Conservation (phyloP, 2,797 vertebrate species). For the Alcedo quadribrachys region DNA sequence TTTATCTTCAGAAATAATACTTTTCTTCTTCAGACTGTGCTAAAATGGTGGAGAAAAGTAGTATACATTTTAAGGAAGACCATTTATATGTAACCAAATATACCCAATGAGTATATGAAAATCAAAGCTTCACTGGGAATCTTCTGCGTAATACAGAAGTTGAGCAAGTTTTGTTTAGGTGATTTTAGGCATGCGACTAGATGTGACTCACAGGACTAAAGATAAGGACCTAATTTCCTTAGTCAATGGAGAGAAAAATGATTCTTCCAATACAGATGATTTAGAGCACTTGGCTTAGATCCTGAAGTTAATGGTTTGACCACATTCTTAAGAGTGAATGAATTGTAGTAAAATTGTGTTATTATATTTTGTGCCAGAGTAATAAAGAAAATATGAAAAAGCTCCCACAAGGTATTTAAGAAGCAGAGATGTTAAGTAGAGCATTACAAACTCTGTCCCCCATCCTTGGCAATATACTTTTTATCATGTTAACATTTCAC, state of each 20-base stretch:
- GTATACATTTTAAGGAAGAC: not conserved
- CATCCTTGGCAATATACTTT: not conserved
- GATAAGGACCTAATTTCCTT: not conserved
- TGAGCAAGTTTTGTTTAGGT: not conserved
- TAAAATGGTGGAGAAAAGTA: not conserved
- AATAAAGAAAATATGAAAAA: constrained; percentile 26
- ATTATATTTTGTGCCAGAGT: not conserved
- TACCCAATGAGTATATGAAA: not conserved
- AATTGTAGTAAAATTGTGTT: not conserved
- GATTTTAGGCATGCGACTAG: not conserved
- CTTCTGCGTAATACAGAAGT: not conserved
- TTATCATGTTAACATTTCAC: not conserved
- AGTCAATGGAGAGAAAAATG: not conserved
- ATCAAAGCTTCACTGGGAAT: not conserved
- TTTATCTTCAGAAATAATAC: not conserved
- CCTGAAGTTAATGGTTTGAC: not conserved
- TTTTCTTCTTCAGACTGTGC: not conserved
- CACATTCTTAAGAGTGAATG: not conserved
- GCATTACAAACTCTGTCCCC: not conserved
- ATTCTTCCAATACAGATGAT: not conserved
- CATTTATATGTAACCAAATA: not conserved
- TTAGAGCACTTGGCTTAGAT: not conserved
- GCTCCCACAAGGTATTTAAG: not conserved
- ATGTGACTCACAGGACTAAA: not conserved
- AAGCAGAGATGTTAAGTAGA: constrained; percentile 11